Percentiles rank a stretch among this genome's conserved stretches.
Conservation (phyloP, 2,888 invertebrate species). For the Ommatoiulus sabulosus region DNA sequence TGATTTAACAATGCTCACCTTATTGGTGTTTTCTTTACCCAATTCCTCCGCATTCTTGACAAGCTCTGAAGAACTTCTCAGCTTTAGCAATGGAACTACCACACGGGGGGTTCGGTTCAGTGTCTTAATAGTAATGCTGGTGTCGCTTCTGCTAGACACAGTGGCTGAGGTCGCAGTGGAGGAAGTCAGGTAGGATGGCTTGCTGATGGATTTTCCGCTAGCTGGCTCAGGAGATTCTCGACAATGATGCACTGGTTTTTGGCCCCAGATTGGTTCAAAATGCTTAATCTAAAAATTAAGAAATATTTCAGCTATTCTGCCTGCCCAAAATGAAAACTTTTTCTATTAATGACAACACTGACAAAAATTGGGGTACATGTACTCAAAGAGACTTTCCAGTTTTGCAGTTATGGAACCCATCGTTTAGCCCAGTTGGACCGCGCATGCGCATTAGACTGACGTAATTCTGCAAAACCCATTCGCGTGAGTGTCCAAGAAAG, state of each 20-base stretch:
- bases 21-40: slow-evolving; percentile 17
- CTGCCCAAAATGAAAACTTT: too few species aligned
- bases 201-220: neutral
- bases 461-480: too few species aligned
- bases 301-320: too few species aligned
- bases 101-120: slow-evolving; percentile 47
- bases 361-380: too few species aligned
- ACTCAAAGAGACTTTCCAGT: too few species aligned
- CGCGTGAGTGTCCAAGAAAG: too few species aligned
- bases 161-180: slow-evolving; percentile 42
- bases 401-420: too few species aligned
- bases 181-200: neutral
- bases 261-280: slow-evolving; percentile 97
- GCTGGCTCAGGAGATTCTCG: slow-evolving; percentile 24
- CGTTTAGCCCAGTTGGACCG: too few species aligned
- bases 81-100: slow-evolving; percentile 47
- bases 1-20: neutral
- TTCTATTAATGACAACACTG: too few species aligned
- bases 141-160: neutral
- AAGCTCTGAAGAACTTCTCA: neutral
- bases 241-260: slow-evolving; percentile 65
- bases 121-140: slow-evolving; percentile 41
- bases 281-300: slow-evolving; percentile 76
- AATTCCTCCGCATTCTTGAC: neutral
- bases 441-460: too few species aligned